These are phyloP conservation scores for Notechis scutatus DNA, from an alignment of 2,113 vertebrate genomes.

Conservation along the genomic window DNA sequence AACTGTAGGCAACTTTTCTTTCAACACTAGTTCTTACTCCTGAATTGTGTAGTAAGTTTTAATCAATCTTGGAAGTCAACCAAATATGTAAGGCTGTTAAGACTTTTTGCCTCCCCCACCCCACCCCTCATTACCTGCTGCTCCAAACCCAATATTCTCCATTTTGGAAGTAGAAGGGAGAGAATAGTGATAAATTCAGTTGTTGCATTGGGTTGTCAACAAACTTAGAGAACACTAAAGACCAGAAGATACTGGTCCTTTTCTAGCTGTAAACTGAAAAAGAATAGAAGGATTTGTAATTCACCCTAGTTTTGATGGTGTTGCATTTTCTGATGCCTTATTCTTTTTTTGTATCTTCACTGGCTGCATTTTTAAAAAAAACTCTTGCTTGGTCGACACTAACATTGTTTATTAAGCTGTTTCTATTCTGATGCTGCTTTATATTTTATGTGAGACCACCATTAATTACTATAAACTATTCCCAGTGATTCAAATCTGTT, in stretches of 20 bases:
- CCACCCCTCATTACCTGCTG: not conserved
- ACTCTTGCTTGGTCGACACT: not conserved
- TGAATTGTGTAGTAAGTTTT: not conserved
- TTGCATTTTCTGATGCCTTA: not conserved
- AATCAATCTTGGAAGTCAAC: not conserved
- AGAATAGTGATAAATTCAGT: not conserved
- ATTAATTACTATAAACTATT: not conserved
- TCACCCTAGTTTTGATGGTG: not conserved
- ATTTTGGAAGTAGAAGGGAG: not conserved
- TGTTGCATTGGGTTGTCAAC: not conserved
- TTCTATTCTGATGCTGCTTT: not conserved
- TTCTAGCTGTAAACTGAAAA: not conserved
- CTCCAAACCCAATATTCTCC: not conserved
- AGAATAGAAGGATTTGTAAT: not conserved
- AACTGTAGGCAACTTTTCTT: not conserved
- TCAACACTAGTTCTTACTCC: not conserved
- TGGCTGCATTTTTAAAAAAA: not conserved
- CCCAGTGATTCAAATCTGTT: not conserved
- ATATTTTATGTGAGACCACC: not conserved
- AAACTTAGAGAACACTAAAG: not conserved
- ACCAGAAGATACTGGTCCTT: no score
- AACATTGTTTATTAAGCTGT: not conserved
- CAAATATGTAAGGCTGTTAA: not conserved
- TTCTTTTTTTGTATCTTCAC: not conserved
- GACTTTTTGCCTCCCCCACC: not conserved